Conservation (phyloP, 2,888 invertebrate genomes). For the Drosophila cracens region DNA sequence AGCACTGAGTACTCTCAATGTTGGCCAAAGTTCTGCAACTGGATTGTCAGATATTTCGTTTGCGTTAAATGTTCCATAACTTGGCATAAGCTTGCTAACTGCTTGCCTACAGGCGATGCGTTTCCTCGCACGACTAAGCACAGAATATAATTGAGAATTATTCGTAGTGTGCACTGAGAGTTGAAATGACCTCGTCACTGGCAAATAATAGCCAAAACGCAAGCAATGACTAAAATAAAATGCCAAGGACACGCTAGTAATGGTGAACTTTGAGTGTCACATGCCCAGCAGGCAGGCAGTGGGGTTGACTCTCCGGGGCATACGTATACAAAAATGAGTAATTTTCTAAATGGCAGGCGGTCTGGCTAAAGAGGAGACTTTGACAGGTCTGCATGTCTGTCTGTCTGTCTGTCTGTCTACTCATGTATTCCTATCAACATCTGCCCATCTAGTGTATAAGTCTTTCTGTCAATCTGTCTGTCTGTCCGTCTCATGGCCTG, state of each 20-base stretch:
- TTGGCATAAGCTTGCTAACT: constrained; percentile 37
- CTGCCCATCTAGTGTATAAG: not conserved
- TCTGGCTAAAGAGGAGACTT: constrained; percentile 52
- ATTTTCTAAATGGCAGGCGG: constrained; percentile 53
- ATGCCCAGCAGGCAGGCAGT: constrained; percentile 22
- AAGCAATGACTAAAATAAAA: constrained; percentile 59
- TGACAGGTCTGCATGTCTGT: constrained; percentile 35
- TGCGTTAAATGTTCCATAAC: constrained; percentile 43
- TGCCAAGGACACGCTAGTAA: constrained; percentile 67
- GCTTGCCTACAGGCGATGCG: constrained; percentile 34
- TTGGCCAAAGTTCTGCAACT: not conserved
- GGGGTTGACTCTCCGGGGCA: constrained; percentile 32
- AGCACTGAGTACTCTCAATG: not conserved
- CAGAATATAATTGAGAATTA: constrained; percentile 31
- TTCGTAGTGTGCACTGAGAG: constrained; percentile 27
- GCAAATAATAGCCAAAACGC: constrained; percentile 64
- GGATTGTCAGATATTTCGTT: constrained; percentile 20
- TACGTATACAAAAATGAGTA: constrained; percentile 49
- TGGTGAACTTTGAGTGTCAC: constrained; percentile 70
- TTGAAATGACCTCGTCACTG: constrained; percentile 44
- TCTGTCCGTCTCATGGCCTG: constrained; percentile 16
- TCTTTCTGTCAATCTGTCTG: constrained; percentile 14
- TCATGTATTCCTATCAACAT: not conserved
- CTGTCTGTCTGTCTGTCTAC: constrained; percentile 17
- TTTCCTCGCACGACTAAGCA: constrained; percentile 37